Conservation (phyloP, 1,140 invertebrate genomes). For the Hypsibius dujardini region DNA sequence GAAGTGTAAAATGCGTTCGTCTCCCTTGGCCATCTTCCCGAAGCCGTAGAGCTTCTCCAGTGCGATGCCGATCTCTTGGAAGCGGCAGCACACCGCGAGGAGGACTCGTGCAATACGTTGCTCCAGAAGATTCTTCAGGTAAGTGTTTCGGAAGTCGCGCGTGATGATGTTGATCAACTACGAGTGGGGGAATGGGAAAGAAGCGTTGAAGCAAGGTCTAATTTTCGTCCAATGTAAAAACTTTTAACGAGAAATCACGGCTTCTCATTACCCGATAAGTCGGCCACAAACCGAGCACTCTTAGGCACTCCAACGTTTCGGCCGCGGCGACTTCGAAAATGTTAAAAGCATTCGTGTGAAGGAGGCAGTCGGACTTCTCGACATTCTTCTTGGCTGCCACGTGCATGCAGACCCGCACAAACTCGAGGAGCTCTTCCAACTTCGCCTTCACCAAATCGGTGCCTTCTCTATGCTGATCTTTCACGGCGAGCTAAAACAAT, state of each 20-base stretch:
- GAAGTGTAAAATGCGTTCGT: neutral
- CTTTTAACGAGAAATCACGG: neutral
- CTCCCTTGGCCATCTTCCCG: neutral
- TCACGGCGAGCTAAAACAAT: constrained; percentile 1
- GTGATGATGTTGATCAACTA: too few relatives aligned
- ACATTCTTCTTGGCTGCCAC: neutral
- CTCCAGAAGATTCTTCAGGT: too few relatives aligned
- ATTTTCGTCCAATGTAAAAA: neutral
- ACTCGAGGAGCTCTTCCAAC: constrained; percentile 5
- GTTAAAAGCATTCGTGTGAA: neutral
- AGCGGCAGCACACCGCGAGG: neutral
- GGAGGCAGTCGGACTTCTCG: neutral
- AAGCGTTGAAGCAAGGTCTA: neutral
- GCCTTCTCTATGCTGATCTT: neutral
- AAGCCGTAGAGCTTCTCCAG: neutral
- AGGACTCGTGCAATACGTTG: too few relatives aligned
- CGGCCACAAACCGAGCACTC: neutral
- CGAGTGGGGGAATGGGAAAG: too few relatives aligned
- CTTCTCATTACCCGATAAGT: neutral
- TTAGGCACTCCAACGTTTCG: neutral
- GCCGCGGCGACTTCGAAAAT: neutral
- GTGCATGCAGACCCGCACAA: neutral
- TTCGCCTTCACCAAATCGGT: neutral
- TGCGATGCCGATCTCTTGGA: neutral
- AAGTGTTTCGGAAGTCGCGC: too few relatives aligned